Percentiles rank a stretch among this genome's conserved stretches.
Evolutionary conservation across 2,888 invertebrate species (phyloP).

Genomic region (Clunio marinus): DNA sequence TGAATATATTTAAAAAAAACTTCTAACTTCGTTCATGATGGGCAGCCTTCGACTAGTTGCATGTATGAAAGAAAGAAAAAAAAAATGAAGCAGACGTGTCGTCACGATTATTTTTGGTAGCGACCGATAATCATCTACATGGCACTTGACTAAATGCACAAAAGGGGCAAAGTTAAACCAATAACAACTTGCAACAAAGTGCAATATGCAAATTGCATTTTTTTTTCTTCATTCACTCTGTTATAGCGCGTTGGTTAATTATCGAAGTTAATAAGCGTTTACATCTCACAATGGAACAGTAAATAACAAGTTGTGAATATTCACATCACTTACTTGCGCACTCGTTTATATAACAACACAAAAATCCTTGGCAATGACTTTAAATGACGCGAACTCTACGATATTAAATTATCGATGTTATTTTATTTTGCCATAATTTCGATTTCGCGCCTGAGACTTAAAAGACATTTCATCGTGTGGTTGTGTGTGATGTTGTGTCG

Average conservation of each 20-base stretch:
- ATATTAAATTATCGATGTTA: slow-evolving; percentile 5
- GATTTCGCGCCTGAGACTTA: not conserved
- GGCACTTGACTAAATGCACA: not conserved
- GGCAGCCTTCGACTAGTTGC: not conserved
- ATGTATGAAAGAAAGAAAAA: not conserved
- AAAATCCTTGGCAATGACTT: slow-evolving; percentile 53
- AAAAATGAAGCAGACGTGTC: too few relatives aligned
- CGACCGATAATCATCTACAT: not conserved
- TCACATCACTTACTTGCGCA: too few relatives aligned
- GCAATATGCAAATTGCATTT: slow-evolving; percentile 9
- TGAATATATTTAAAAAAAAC: too few relatives aligned
- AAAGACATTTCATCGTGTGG: too few relatives aligned
- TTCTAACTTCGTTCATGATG: not conserved
- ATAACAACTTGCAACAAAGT: slow-evolving; percentile 6
- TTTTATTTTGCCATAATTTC: slow-evolving; percentile 1
- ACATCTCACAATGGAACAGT: slow-evolving; percentile 9
- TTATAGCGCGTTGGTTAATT: slow-evolving; percentile 27
- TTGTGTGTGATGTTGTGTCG: not conserved
- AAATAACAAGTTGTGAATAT: too few relatives aligned
- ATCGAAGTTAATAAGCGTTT: slow-evolving; percentile 30
- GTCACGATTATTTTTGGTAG: too few relatives aligned
- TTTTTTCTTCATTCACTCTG: not conserved
- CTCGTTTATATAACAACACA: slow-evolving; percentile 15
- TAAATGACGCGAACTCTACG: slow-evolving; percentile 46
- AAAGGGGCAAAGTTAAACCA: too few relatives aligned